Conservation (phyloP, 2,797 vertebrate species). For the Glossophaga mutica region DNA sequence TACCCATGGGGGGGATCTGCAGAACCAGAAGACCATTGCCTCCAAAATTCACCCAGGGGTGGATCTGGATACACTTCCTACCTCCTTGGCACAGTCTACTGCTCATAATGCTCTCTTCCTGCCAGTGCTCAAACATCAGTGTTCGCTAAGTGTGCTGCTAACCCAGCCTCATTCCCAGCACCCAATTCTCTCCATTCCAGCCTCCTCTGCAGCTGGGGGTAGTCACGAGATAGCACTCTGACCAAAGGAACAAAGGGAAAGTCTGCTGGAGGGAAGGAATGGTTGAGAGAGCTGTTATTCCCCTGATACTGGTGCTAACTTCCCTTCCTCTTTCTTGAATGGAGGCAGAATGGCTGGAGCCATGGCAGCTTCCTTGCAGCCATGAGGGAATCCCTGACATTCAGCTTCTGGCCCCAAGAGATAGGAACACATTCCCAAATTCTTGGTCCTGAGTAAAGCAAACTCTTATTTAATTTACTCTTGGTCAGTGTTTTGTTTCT, state of each 20-base stretch:
- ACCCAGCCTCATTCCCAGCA: neutral
- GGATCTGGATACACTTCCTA: neutral
- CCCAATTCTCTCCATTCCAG: neutral
- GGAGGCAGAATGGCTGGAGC: neutral
- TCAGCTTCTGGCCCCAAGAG: neutral
- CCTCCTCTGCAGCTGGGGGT: neutral
- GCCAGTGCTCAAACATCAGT: neutral
- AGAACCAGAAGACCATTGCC: neutral
- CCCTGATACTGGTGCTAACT: neutral
- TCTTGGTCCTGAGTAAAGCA: neutral
- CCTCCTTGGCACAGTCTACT: neutral
- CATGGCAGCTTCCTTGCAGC: neutral
- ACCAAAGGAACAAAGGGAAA: neutral
- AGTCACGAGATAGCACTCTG: neutral
- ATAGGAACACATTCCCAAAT: neutral
- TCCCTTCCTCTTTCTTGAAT: neutral
- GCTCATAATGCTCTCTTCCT: neutral
- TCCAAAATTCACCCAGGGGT: neutral
- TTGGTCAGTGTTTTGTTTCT: neutral
- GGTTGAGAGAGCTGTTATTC: neutral
- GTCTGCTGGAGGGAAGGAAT: neutral
- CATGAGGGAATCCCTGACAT: neutral
- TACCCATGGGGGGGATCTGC: no score
- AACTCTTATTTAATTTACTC: neutral
- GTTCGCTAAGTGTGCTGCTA: neutral